phyloP scores from a whole-genome alignment of 2,797 vertebrate genomes.

The Sparidentex hasta region DNA sequence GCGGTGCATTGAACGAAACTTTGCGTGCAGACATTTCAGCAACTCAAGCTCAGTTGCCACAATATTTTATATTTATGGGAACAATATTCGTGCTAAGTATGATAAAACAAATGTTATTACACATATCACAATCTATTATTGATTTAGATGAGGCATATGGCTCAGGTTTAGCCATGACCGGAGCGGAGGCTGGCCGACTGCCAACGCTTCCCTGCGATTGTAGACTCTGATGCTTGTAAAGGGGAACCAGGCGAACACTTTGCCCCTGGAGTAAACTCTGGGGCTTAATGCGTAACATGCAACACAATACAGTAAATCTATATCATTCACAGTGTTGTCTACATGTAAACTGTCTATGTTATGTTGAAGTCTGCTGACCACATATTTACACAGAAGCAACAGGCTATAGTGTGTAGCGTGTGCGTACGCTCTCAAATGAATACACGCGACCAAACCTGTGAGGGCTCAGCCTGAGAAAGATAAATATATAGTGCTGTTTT shows the following conservation, averaged over 20 bases:
- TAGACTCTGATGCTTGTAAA: conserved; percentile 41
- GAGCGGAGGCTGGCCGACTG: conserved; percentile 53
- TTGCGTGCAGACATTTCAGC: conserved; percentile 64
- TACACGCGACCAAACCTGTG: conserved; percentile 34
- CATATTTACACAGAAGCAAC: conserved; percentile 67
- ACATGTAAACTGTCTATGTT: conserved; percentile 64
- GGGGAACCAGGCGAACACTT: conserved; percentile 52
- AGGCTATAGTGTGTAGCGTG: conserved; percentile 4
- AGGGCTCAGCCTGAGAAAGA: conserved; percentile 36
- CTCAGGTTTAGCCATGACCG: conserved; percentile 67
- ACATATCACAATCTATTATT: conserved; percentile 58
- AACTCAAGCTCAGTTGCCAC: conserved; percentile 55
- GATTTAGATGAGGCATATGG: conserved; percentile 67
- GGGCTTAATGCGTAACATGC: conserved; percentile 40
- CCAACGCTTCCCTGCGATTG: conserved; percentile 58
- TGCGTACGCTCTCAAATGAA: conserved; percentile 26
- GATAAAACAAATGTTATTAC: conserved; percentile 75
- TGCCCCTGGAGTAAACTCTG: conserved; percentile 41
- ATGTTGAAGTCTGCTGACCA: conserved; percentile 54
- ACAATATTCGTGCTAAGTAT: conserved; percentile 59
- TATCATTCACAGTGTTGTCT: conserved; percentile 57
- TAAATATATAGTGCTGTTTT: conserved; percentile 43
- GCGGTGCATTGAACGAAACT: conserved; percentile 42
- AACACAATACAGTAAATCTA: conserved; percentile 46
- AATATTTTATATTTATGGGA: conserved; percentile 62